phyloP scores from a whole-genome alignment of 2,888 invertebrate genomes.

The Cephus runcator region DNA sequence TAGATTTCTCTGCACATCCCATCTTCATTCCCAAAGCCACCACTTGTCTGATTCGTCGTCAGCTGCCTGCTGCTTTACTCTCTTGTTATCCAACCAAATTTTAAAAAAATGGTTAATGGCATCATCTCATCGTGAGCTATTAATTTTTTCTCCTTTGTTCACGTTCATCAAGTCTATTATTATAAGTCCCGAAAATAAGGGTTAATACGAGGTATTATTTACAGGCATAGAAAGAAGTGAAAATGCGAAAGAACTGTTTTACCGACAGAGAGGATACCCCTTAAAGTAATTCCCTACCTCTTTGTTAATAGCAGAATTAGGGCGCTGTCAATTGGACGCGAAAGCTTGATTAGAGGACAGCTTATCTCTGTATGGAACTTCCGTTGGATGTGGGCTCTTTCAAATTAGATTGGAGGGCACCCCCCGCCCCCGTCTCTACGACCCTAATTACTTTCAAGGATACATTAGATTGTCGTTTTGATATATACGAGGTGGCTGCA shows the following conservation, averaged over 20 bases:
- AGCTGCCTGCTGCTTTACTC: background rate
- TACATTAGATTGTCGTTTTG: background rate
- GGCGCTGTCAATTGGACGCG: background rate
- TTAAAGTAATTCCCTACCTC: background rate
- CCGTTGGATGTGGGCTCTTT: background rate
- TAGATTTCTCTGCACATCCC: background rate
- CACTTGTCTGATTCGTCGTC: background rate
- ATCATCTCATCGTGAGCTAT: background rate
- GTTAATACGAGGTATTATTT: background rate
- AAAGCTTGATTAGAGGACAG: constrained; percentile 2
- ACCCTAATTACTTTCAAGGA: background rate
- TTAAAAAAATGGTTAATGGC: background rate
- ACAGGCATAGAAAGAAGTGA: background rate
- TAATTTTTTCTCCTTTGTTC: background rate
- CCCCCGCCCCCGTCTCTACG: background rate
- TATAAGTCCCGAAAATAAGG: background rate
- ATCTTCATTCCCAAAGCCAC: background rate
- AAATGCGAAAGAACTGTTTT: background rate
- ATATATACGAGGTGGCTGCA: background rate
- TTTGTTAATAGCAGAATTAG: constrained; percentile 2
- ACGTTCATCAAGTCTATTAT: background rate
- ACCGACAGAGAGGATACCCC: background rate
- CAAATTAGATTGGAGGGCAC: background rate
- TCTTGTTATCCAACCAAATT: background rate
- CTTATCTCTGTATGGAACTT: background rate